Base-by-base conservation (phyloP, 1,140 invertebrate species). In the Papilio dardanus region DNA sequence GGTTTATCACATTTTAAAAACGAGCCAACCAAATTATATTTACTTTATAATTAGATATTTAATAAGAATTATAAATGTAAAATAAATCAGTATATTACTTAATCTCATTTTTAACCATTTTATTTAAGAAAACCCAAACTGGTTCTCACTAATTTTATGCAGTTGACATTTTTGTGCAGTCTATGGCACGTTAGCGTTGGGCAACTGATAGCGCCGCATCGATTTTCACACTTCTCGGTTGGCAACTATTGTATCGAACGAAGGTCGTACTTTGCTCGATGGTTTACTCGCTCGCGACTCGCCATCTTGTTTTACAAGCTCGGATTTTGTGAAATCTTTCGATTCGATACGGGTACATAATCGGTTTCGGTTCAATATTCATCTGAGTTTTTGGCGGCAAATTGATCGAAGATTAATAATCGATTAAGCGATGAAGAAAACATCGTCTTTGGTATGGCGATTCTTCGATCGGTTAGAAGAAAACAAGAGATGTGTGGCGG, bases 391-490 rank as follows among this genome's bases (percentile, higher is more conserved):
- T 86, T 77, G 81, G 84, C 83, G 85, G 84, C 78, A 87, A 89
- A 86, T 86, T 88, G 83, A 84, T 79, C 78, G 76, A 78, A 82
- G 84, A 86, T 86, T 77, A 75, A 71, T 75, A 83, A 88, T 88
- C 82, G 82, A 88, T 85, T 76, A 30, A 69, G 71, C 54, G 76
- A 93, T 91, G 91, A 92, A 91, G 88, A 93, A 87, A 90, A 86
- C 84, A 80, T 88, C 90, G 58, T 93, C 91, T 33, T 54, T 88
- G 65, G 92, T 92, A 74, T 93, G 92, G 92, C 83, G 86, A 74
- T 92, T 92, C 80, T 93, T 92, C 77, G 92, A 93, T 78, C 90
- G 92, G 16, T 67, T 93, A 19, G 86, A 90, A 83, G 88, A 92
- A 54, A 83, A 89, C 79, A 83, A 87, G 24, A 82, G 92, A 83